These are phyloP conservation scores for Typhlichthys eigenmanni DNA, from an alignment of 2,797 vertebrate genomes.

Conservation along the genomic window DNA sequence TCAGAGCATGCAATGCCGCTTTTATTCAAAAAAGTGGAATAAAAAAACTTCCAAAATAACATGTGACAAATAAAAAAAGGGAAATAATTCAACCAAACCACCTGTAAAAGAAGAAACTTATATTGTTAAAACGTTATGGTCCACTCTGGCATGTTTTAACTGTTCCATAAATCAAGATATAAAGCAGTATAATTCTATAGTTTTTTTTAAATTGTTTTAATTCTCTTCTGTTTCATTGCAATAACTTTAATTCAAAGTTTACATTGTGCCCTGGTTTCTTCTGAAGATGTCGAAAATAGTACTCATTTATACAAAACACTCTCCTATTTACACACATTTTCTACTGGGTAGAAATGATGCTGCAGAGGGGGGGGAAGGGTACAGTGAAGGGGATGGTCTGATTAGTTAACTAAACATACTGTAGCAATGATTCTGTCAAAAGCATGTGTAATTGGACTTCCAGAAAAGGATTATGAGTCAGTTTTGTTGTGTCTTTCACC, in stretches of 20 bases:
- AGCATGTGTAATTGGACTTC: slow-evolving; percentile 41
- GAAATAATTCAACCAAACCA: slow-evolving; percentile 74
- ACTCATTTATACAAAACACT: slow-evolving; percentile 99
- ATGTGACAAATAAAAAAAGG: slow-evolving; percentile 41
- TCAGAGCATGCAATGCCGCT: slow-evolving; percentile 91
- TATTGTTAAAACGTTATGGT: slow-evolving; percentile 59
- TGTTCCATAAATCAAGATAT: slow-evolving; percentile 71
- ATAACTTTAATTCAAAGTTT: slow-evolving; percentile 83
- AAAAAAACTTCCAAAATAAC: slow-evolving; percentile 46
- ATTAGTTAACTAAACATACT: slow-evolving; percentile 56
- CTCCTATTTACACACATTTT: slow-evolving; percentile 91
- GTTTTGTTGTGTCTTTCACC: slow-evolving; percentile 46
- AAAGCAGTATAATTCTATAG: slow-evolving; percentile 74
- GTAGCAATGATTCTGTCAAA: slow-evolving; percentile 48
- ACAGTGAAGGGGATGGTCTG: slow-evolving; percentile 51
- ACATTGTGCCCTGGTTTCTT: slow-evolving; percentile 92
- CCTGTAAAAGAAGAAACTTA: slow-evolving; percentile 58
- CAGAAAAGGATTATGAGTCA: slow-evolving; percentile 35
- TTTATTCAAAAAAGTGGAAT: slow-evolving; percentile 60
- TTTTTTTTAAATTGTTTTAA: slow-evolving; percentile 65
- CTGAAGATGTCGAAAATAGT: slow-evolving; percentile 98
- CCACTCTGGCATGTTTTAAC: slow-evolving; percentile 68
- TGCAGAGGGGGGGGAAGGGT: slow-evolving; percentile 52
- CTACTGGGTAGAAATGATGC: slow-evolving; percentile 84
- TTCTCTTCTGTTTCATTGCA: slow-evolving; percentile 79